Percentiles rank a stretch among this genome's conserved stretches.
Evolutionary conservation across 2,113 vertebrate genomes (phyloP).

Genomic region (Ammospiza caudacuta): DNA sequence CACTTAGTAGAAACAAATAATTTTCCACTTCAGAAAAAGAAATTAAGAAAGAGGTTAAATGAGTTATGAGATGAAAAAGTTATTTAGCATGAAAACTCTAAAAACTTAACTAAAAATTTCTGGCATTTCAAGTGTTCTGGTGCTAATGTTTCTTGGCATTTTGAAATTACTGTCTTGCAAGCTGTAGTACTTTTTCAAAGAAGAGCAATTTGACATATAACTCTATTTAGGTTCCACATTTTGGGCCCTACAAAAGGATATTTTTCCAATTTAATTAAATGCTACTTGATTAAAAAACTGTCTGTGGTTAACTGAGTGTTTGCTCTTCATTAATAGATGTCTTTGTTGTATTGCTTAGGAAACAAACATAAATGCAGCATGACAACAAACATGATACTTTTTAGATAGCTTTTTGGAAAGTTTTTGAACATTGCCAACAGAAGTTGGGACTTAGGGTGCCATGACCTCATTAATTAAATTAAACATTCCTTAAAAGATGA

Average conservation of each 20-base stretch:
- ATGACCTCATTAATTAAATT: background rate
- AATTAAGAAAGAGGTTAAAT: background rate
- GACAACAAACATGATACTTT: background rate
- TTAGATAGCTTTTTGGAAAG: background rate
- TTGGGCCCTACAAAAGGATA: background rate
- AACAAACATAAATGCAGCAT: background rate
- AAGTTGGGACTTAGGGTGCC: background rate
- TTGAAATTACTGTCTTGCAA: background rate
- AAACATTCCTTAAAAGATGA: background rate
- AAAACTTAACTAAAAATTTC: background rate
- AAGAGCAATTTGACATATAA: background rate
- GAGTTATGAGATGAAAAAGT: background rate
- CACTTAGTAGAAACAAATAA: conserved; percentile 8
- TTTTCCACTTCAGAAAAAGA: background rate
- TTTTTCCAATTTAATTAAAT: background rate
- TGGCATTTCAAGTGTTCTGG: background rate
- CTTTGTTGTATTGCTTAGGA: background rate
- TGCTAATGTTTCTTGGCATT: background rate
- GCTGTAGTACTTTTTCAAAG: background rate
- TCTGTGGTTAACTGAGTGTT: background rate
- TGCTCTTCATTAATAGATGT: background rate
- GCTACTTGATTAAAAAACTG: background rate
- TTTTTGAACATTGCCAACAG: background rate
- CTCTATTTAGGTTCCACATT: background rate
- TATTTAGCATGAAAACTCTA: background rate